phyloP scores from a whole-genome alignment of 2,888 invertebrate genomes.

The Lathronympha strigana region DNA sequence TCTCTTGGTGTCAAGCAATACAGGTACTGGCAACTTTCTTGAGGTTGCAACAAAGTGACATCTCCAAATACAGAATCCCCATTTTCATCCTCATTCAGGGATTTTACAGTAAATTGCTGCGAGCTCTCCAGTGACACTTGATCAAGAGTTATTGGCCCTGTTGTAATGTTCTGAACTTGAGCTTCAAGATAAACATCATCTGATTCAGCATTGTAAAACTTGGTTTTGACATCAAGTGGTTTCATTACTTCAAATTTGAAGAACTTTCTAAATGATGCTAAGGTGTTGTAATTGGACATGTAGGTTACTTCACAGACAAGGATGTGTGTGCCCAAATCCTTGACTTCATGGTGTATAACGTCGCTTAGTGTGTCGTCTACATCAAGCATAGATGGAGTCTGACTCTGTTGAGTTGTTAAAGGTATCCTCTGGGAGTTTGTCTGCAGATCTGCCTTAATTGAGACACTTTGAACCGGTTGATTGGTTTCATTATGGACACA shows the following conservation, averaged over 20 bases:
- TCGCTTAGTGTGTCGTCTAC: conserved; percentile 96
- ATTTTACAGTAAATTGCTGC: conserved; percentile 92
- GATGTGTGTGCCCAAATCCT: conserved; percentile 98
- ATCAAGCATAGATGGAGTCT: conserved; percentile 84
- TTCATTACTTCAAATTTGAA: conserved; percentile 99
- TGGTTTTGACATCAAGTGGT: conserved; percentile 99
- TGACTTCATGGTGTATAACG: conserved; percentile 99
- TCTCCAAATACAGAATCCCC: conserved; percentile 91
- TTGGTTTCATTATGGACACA: conserved; percentile 98
- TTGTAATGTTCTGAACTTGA: conserved; percentile 95
- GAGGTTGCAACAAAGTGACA: conserved; percentile 92
- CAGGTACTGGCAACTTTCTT: conserved; percentile 96
- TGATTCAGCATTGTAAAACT: conserved; percentile 97
- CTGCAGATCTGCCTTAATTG: conserved; percentile 96
- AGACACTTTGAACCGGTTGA: conserved; percentile 92
- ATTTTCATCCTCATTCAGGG: conserved; percentile 87
- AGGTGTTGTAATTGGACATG: conserved; percentile 88
- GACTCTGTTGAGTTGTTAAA: conserved; percentile 89
- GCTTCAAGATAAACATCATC: conserved; percentile 90
- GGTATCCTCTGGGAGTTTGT: conserved; percentile 95
- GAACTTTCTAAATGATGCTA: conserved; percentile 96
- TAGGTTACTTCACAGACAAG: conserved; percentile 98
- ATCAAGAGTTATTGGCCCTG: conserved; percentile 96
- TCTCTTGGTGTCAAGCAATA: conserved; percentile 95
- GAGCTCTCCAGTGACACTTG: conserved; percentile 97